These are phyloP conservation scores for Nipponia nippon DNA, from an alignment of 2,113 vertebrate species.

Conservation along the genomic window DNA sequence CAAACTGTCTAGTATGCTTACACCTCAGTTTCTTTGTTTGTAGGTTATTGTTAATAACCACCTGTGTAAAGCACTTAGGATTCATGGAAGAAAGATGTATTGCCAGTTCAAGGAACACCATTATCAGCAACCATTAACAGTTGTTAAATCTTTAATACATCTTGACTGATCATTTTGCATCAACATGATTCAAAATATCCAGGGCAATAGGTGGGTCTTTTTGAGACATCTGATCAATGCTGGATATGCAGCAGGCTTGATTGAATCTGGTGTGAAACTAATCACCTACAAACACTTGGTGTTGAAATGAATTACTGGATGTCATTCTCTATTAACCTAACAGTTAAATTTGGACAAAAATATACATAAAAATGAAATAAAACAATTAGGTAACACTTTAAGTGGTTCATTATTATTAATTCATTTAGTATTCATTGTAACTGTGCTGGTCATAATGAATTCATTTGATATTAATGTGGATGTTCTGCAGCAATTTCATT, in stretches of 20 bases:
- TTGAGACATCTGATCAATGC: background rate
- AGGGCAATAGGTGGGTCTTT: background rate
- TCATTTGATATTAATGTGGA: conserved; percentile 79
- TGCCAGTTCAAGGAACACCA: background rate
- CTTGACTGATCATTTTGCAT: background rate
- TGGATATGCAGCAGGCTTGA: background rate
- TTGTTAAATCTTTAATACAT: conserved; percentile 27
- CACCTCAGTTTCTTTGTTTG: background rate
- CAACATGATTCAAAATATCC: background rate
- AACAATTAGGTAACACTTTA: conserved; percentile 79
- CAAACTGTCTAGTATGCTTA: background rate
- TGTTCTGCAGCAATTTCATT: conserved; percentile 74
- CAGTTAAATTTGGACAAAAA: conserved; percentile 74
- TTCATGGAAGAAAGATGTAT: background rate
- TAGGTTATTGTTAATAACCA: background rate
- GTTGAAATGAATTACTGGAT: conserved; percentile 68
- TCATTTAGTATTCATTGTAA: conserved; percentile 80
- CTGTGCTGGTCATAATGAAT: conserved; percentile 77
- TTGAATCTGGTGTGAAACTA: conserved; percentile 13
- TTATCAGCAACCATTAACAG: background rate
- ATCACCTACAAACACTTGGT: conserved; percentile 51
- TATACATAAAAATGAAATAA: conserved; percentile 82
- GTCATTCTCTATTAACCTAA: conserved; percentile 76
- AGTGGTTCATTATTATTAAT: conserved; percentile 80
- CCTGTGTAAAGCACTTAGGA: background rate